These are phyloP conservation scores for Eupithecia pulchellata DNA, from an alignment of 2,888 invertebrate genomes.

Conservation along the genomic window DNA sequence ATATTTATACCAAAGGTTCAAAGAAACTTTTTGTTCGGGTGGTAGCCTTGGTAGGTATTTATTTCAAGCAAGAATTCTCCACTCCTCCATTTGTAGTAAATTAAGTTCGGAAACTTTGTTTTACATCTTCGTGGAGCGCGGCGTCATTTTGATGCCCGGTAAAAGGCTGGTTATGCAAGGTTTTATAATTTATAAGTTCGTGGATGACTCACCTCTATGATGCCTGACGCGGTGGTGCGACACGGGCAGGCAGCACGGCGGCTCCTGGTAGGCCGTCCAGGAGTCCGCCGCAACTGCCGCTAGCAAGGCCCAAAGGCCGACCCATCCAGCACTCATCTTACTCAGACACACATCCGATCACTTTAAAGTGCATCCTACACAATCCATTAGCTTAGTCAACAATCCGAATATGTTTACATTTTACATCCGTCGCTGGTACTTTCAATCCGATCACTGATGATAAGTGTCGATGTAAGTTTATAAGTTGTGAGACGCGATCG, in stretches of 20 bases:
- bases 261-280: constrained; percentile 88
- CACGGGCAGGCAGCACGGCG: constrained; percentile 87
- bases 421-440: constrained; percentile 3
- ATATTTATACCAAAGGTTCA: neutral
- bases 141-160: neutral
- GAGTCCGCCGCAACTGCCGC: constrained; percentile 86
- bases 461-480: constrained; percentile 57
- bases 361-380: constrained; percentile 1
- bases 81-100: neutral
- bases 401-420: constrained; percentile 77
- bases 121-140: neutral
- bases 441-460: constrained; percentile 8
- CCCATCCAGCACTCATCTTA: constrained; percentile 63
- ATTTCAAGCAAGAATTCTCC: neutral
- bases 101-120: neutral
- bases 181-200: neutral
- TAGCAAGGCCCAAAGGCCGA: constrained; percentile 71
- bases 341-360: constrained; percentile 31
- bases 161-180: neutral
- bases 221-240: constrained; percentile 86
- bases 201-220: constrained; percentile 85
- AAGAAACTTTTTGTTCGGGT: neutral
- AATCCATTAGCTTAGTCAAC: constrained; percentile 66
- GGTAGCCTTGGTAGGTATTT: too few species aligned
- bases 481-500: constrained; percentile 76